Evolutionary conservation across 1,140 invertebrate species (phyloP).

Genomic region (Drosophila mojavensis): DNA sequence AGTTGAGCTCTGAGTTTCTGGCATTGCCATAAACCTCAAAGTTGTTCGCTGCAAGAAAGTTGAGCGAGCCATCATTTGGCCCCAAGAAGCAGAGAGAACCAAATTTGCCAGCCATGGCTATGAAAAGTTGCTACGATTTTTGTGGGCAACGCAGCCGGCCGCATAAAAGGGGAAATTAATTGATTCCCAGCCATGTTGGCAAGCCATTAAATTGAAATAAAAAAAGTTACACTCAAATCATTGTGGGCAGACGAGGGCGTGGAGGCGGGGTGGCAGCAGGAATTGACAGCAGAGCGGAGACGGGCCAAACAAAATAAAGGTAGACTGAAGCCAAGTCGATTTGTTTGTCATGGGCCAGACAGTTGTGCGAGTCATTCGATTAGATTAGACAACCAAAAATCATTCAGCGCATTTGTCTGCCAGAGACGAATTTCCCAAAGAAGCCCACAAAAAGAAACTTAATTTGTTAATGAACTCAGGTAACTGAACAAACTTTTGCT

Average conservation of each 20-base stretch:
- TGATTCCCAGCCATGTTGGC: constrained; percentile 62
- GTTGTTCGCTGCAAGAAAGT: constrained; percentile 36
- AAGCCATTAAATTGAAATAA: constrained; percentile 58
- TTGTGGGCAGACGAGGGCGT: constrained; percentile 42
- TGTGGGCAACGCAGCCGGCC: constrained; percentile 67
- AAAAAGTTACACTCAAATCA: constrained; percentile 55
- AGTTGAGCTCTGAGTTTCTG: neutral
- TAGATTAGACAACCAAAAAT: constrained; percentile 54
- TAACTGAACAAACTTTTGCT: too few species aligned
- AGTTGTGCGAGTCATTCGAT: constrained; percentile 68
- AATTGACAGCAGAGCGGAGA: neutral
- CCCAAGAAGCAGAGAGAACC: constrained; percentile 35
- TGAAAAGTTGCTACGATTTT: constrained; percentile 50
- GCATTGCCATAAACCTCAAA: constrained; percentile 18
- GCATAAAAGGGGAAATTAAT: constrained; percentile 68
- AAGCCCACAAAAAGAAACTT: too few species aligned
- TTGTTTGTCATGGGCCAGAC: constrained; percentile 33
- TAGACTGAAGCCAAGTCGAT: neutral
- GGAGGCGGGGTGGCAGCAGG: neutral
- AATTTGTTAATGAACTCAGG: neutral
- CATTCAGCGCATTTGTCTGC: neutral
- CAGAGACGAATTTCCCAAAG: neutral
- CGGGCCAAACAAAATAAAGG: neutral
- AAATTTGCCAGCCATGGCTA: constrained; percentile 54
- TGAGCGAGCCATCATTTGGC: constrained; percentile 23